Base-by-base conservation (phyloP, 2,797 vertebrate genomes). In the Mus caroli region DNA sequence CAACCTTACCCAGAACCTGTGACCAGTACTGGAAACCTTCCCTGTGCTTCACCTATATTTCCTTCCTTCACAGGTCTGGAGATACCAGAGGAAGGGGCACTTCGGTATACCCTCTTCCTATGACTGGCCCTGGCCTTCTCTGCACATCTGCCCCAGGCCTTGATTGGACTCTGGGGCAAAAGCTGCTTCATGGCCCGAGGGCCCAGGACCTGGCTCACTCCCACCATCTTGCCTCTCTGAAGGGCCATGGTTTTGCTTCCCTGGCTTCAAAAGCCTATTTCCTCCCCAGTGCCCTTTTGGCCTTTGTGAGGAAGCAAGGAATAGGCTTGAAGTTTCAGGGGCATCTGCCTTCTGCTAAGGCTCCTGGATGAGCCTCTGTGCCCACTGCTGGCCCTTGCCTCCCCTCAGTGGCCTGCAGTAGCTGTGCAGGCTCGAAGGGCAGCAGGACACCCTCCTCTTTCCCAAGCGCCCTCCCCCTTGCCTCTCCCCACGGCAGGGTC, bases 51-150 rank as follows among this genome's bases (percentile, higher is more conserved):
- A 99, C 99, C 64, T 98, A 98, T 97, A 98, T 99, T 56, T 99
- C 99, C 98, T 99, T 99, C 98, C 98, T 99, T 52, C 99, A 99
- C 94, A 97, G 94, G 97, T 99, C 98, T 99, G 98, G 99, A 99
- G 97, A 99, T 98, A 96, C 99, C 96, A 88, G 83, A 93, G 96
- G 94, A 96, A 90, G 94, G 97, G 97, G 96, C 80, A 1, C 79
- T 79, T 83, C 77, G 5, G 43, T 43, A 52, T 20, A 76, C 83
- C 95, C 92, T 92, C 93, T 95, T 94, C 93, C 97, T 88, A 28
- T 80, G 34, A 58, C 95, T 82, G 94, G 94, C 76, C 94, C 94
- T 0, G 8, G 96, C 76, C 95, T 95, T 90, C 79, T 97, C 96
- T 60, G 95, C 97, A 97, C 96, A 95, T 54, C 96, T 46, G 90